Conservation (phyloP, 2,888 invertebrate genomes). For the Nemotelus pantherinus region DNA sequence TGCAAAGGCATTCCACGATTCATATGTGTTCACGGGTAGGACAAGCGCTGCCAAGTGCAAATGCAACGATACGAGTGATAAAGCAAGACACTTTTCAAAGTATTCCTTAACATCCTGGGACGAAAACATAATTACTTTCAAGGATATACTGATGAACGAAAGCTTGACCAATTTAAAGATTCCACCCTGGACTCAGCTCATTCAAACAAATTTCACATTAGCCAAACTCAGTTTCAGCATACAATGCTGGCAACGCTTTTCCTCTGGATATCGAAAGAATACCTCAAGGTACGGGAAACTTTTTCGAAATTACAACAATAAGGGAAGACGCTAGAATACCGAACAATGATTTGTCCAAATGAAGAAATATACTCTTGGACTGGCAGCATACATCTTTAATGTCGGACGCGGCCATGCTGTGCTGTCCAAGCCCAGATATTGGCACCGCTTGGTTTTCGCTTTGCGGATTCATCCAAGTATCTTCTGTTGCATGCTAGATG, state of each 20-base stretch:
- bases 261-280: neutral
- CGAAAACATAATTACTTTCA: no score
- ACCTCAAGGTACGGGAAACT: neutral
- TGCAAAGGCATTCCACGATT: constrained; percentile 2
- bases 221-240: no score
- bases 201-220: no score
- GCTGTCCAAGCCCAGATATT: no score
- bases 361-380: constrained; percentile 40
- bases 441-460: neutral
- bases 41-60: neutral
- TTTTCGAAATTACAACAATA: constrained; percentile 34
- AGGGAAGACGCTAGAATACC: constrained; percentile 37
- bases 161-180: no score
- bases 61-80: neutral
- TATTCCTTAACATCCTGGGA: no score
- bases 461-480: neutral
- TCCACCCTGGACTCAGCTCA: no score
- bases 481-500: neutral
- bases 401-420: constrained; percentile 29
- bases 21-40: neutral
- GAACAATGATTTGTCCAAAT: constrained; percentile 47
- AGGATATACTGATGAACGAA: no score
- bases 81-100: no score
- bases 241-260: constrained; percentile 18
- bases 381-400: constrained; percentile 35